Evolutionary conservation across 2,888 invertebrate genomes (phyloP), one percentile per base, ranked within the genome.

Genomic region (Cephus runcator): DNA sequence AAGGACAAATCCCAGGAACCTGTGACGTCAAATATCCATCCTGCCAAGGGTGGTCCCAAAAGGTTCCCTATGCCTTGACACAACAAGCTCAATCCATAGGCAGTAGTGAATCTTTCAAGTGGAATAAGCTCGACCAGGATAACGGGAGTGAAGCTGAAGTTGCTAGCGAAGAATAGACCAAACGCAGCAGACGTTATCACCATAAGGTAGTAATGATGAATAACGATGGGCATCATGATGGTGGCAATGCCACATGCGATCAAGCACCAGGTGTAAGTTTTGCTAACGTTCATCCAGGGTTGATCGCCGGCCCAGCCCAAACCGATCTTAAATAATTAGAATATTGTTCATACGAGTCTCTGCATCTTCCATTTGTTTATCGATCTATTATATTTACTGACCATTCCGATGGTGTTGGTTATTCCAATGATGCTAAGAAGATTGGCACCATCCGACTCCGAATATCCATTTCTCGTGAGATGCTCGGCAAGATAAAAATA

Each of bases 1-100:
- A 97, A 97, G 0, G 97, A 95, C 80, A 95, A 93, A 84, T 96
- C 95, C 95, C 97, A 97, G 68, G 93, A 92, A 3, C 93, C 93
- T 4, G 96, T 96, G 33, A 93, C 88, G 88, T 96, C 96, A 88
- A 93, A 94, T 85, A 94, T 88, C 88, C 92, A 92, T 95, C 98
- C 98, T 87, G 97, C 98, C 77, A 98, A 91, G 0, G 98, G 98
- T 11, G 99, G 98, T 76, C 98, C 99, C 81, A 97, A 93, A 75
- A 98, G 93, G 92, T 97, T 98, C 6, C 98, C 98, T 81, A 98
- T 94, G 23, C 99, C 99, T 92, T 98, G 98, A 80, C 97, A 96
- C 77, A 98, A 92, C 85, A 98, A 92, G 84, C 97, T 95, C 85
- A 99, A 92, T 31, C 98, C 98, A 91, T 98, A 99, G 23, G 98